phyloP scores from a whole-genome alignment of 2,888 invertebrate genomes.

The Agriopis marginaria region DNA sequence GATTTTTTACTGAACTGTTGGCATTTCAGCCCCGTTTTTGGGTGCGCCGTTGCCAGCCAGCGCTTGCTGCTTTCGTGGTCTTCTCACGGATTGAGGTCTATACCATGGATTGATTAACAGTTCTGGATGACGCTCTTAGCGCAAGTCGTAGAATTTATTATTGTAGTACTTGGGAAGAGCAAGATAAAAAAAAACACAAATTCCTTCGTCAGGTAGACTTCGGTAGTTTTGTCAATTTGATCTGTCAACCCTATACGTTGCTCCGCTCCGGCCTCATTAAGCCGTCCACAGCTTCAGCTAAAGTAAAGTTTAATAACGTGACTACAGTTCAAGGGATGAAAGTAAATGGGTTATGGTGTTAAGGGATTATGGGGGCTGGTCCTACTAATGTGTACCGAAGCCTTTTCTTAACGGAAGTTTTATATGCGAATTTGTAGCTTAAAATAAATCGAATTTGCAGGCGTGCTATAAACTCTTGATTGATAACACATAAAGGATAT shows the following conservation, averaged over 20 bases:
- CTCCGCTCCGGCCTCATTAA: slow-evolving; percentile 27
- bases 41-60: no score
- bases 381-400: slow-evolving; percentile 6
- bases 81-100: neutral
- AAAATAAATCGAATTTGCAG: neutral
- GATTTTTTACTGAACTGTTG: neutral
- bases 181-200: neutral
- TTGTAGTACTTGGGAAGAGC: neutral
- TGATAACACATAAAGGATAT: no score
- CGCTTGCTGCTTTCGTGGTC: no score
- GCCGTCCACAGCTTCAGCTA: slow-evolving; percentile 18
- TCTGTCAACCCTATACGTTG: neutral
- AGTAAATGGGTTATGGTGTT: slow-evolving; percentile 21
- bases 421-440: neutral
- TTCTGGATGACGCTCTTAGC: no score
- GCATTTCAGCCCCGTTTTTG: neutral
- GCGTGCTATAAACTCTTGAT: no score
- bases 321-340: slow-evolving; percentile 29
- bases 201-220: neutral
- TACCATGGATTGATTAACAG: no score
- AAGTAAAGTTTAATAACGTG: slow-evolving; percentile 37
- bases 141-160: neutral
- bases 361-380: slow-evolving; percentile 19
- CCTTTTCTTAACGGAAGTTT: neutral
- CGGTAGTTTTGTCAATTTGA: neutral